Evolutionary conservation across 2,797 vertebrate genomes (phyloP), one percentile per base, ranked within the genome.

Genomic region (Karalla daura): DNA sequence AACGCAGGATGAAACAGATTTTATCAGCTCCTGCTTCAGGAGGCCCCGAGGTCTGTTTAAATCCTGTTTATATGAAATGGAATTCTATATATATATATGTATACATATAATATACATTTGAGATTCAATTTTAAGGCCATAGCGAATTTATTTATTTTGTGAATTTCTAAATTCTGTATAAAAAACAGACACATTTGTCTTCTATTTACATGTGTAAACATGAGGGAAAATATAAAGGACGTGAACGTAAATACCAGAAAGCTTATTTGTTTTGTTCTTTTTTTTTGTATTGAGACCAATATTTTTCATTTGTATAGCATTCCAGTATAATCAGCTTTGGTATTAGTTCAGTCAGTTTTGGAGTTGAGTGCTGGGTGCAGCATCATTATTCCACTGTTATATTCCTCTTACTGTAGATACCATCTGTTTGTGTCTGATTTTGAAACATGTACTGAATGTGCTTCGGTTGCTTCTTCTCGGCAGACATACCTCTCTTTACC

Each of bases 81-180:
- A 89, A 84, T 85, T 62, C 28, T 76, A 78, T 85, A 69, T 74
- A 69, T 66, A 45, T 85, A 69, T 74, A 69, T 65, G 41, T 76
- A 87, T 75, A 78, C 45, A 67, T 74, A 89, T 77, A 73, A 89
- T 87, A 91, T 91, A 82, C 74, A 83, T 88, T 70, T 87, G 62
- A 92, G 84, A 92, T 91, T 86, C 59, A 90, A 77, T 90, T 88
- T 89, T 91, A 91, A 88, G 91, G 90, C 92, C 90, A 92, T 87
- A 76, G 74, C 66, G 74, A 89, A 91, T 93, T 91, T 95, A 94
- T 95, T 95, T 94, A 94, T 95, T 95, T 94, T 93, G 84, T 93
- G 88, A 93, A 93, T 92, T 91, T 90, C 89, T 83, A 93, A 93
- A 93, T 91, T 93, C 89, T 93, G 86, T 93, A 88, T 84, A 90